Percentiles rank a stretch among this genome's conserved stretches.
phyloP scores from a whole-genome alignment of 92 coral and sea anemone genomes.

The Parazoanthus swiftii region DNA sequence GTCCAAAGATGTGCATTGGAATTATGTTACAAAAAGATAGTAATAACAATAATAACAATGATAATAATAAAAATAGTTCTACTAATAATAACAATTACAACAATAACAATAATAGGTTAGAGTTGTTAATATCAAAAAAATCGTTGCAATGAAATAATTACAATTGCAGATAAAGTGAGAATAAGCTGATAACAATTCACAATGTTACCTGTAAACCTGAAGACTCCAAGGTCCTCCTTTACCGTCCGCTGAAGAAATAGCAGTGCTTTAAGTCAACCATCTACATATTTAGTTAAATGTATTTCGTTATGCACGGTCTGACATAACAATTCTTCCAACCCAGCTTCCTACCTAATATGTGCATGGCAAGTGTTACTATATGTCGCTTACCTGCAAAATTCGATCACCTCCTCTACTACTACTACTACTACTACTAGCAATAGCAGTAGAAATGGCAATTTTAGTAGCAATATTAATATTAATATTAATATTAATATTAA shows the following conservation, averaged over 20 bases:
- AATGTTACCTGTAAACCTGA: conserved; percentile 85
- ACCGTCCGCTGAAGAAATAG: conserved; percentile 73
- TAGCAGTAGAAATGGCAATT: background rate
- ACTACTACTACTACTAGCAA: background rate
- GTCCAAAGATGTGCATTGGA: too few species aligned
- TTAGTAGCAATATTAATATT: background rate
- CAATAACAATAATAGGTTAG: background rate
- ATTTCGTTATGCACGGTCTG: too few species aligned
- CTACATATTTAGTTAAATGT: background rate
- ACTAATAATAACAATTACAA: background rate
- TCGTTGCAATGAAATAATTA: background rate
- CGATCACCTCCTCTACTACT: background rate
- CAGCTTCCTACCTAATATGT: too few species aligned
- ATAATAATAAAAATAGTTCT: too few species aligned
- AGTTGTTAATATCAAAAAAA: background rate
- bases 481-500: background rate
- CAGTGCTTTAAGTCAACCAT: background rate
- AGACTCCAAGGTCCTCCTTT: conserved; percentile 99
- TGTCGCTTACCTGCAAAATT: too few species aligned
- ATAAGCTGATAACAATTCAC: background rate
- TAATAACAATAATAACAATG: background rate
- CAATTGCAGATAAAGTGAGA: too few species aligned
- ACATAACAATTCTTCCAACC: too few species aligned
- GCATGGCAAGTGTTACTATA: too few species aligned
- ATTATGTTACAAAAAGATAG: background rate